Percentiles rank a stretch among this genome's conserved stretches.
phyloP scores from a whole-genome alignment of 2,113 vertebrate genomes.

The Struthidea cinerea region DNA sequence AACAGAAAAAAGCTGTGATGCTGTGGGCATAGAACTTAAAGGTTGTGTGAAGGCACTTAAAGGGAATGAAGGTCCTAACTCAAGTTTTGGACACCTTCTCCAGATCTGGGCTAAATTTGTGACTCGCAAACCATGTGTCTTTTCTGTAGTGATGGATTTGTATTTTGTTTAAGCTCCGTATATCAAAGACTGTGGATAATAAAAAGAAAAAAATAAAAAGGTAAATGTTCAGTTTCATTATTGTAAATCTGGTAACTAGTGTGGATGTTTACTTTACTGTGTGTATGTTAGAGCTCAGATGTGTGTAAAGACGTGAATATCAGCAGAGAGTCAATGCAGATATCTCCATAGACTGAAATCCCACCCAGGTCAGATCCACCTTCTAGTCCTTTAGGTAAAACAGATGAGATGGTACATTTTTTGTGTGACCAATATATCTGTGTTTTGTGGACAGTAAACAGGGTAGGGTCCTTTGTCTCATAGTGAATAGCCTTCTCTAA shows the following conservation, averaged over 20 bases:
- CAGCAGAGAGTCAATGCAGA: background rate
- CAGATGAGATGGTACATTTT: background rate
- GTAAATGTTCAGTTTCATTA: background rate
- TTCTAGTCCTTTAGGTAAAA: background rate
- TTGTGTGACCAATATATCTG: background rate
- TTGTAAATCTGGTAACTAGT: background rate
- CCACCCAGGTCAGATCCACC: background rate
- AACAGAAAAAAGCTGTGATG: background rate
- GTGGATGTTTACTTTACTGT: background rate
- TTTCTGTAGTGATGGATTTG: background rate
- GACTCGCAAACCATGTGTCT: accelerated
- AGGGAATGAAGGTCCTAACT: background rate
- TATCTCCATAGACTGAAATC: background rate
- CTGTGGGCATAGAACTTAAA: background rate
- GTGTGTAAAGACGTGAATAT: background rate
- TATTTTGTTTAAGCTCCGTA: background rate
- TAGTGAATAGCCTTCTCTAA: background rate
- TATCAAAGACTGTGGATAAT: background rate
- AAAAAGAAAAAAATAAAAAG: background rate
- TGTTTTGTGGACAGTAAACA: background rate
- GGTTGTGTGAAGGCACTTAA: no score
- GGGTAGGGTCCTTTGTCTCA: background rate
- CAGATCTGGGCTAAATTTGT: background rate
- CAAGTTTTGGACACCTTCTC: background rate
- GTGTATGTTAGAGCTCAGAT: background rate